These are phyloP conservation scores for Poecile atricapillus DNA, from an alignment of 2,113 vertebrate genomes.

Conservation along the genomic window DNA sequence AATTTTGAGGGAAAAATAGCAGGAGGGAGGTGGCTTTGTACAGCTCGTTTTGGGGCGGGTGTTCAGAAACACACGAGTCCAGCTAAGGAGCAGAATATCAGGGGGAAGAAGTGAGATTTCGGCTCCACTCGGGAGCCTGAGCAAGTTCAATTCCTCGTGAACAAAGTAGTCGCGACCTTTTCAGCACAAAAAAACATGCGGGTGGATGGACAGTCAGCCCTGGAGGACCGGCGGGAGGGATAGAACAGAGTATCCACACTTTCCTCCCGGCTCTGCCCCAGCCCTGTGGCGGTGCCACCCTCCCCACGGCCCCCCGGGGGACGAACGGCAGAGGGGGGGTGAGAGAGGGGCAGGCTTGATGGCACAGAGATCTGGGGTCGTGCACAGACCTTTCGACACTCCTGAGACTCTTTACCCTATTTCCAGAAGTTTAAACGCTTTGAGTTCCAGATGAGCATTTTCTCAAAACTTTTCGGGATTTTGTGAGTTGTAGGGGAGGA, in stretches of 20 bases:
- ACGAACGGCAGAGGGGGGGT: accelerated
- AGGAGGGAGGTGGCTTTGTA: not conserved
- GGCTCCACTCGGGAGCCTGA: not conserved
- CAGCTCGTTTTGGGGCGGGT: accelerated
- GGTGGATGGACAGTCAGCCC: no score
- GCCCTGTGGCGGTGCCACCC: not conserved
- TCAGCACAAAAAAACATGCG: not conserved
- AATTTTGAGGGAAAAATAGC: not conserved
- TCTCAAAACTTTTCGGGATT: not conserved
- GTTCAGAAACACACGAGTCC: not conserved
- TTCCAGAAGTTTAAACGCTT: not conserved
- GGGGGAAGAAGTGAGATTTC: not conserved
- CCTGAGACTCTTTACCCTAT: not conserved
- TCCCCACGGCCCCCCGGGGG: not conserved
- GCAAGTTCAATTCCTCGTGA: not conserved
- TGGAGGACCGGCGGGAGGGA: not conserved
- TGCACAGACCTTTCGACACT: not conserved
- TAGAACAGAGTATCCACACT: accelerated
- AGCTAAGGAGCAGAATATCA: not conserved
- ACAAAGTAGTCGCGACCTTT: not conserved
- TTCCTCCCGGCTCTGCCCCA: not conserved
- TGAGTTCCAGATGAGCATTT: not conserved
- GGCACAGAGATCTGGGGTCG: not conserved
- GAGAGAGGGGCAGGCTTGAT: not conserved
- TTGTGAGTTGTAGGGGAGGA: not conserved